A percentile compares a stretch with the other conserved stretches of the same genome.
These are phyloP conservation scores for Halichoerus grypus DNA, from an alignment of 2,113 vertebrate species.

Conservation along the genomic window DNA sequence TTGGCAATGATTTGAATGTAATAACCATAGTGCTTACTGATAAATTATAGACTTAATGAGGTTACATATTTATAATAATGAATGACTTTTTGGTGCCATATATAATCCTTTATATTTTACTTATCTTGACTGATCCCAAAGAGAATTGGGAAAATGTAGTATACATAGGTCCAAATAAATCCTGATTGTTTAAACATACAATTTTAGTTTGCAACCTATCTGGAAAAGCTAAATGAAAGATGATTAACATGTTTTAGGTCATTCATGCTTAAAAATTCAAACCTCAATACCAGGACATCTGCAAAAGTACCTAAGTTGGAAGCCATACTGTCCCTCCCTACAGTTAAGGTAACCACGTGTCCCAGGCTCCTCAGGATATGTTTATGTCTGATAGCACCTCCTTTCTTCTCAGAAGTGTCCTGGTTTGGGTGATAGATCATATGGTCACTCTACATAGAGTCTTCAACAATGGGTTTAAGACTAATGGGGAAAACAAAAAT, in stretches of 20 bases:
- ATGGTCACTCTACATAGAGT: neutral
- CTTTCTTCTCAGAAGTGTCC: neutral
- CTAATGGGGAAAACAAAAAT: neutral
- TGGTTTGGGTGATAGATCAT: neutral
- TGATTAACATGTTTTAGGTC: neutral
- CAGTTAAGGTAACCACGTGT: too few species aligned
- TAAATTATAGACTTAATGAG: neutral
- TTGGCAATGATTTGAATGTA: neutral
- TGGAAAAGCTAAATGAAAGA: neutral
- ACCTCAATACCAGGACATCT: neutral
- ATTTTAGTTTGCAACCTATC: neutral
- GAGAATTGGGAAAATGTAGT: neutral
- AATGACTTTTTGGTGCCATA: neutral
- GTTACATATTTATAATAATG: neutral
- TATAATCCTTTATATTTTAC: neutral
- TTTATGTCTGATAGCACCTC: neutral
- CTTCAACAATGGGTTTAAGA: neutral
- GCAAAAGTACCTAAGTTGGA: neutral
- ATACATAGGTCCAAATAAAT: neutral
- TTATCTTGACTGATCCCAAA: neutral
- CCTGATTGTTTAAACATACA: neutral
- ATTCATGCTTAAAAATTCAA: neutral
- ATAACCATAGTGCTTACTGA: neutral
- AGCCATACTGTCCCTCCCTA: neutral
- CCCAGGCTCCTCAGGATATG: neutral